A percentile compares a stretch with the other conserved stretches of the same genome.
Conservation (phyloP, 1,140 invertebrate species). For the Neuroterus valhalla region DNA sequence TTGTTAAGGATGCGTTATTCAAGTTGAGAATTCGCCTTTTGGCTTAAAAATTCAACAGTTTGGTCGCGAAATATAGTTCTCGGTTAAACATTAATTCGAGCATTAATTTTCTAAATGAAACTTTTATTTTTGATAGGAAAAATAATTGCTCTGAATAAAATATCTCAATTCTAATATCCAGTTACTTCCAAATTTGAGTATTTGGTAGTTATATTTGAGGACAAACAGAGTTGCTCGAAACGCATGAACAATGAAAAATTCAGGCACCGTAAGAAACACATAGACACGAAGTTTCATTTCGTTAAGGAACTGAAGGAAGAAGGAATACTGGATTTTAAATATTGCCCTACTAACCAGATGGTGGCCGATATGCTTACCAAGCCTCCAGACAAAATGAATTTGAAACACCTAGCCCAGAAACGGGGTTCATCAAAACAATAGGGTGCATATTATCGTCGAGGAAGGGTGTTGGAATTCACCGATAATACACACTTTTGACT, state of each 20-base stretch:
- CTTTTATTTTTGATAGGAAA: too few species aligned
- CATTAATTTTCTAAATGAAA: too few species aligned
- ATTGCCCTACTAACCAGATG: background rate
- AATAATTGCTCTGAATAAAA: too few species aligned
- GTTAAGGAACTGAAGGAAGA: constrained; percentile 29
- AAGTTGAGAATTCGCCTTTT: too few species aligned
- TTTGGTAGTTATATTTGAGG: constrained; percentile 32
- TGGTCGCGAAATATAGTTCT: too few species aligned
- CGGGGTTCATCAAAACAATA: background rate
- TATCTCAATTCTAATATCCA: too few species aligned
- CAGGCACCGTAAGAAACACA: constrained; percentile 44
- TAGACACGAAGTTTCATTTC: constrained; percentile 43
- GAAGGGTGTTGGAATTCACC: background rate
- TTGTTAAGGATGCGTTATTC: too few species aligned
- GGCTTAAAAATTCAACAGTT: too few species aligned
- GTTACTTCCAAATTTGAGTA: too few species aligned
- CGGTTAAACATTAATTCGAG: too few species aligned
- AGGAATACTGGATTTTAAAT: background rate
- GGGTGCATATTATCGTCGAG: background rate
- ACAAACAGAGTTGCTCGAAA: constrained; percentile 46
- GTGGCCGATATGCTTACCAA: background rate
- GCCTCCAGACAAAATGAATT: background rate
- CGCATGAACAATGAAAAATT: constrained; percentile 42
- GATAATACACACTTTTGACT: background rate
- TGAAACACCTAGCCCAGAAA: background rate